Evolutionary conservation across 2,113 vertebrate species (phyloP).

Genomic region (Catagonus wagneri): DNA sequence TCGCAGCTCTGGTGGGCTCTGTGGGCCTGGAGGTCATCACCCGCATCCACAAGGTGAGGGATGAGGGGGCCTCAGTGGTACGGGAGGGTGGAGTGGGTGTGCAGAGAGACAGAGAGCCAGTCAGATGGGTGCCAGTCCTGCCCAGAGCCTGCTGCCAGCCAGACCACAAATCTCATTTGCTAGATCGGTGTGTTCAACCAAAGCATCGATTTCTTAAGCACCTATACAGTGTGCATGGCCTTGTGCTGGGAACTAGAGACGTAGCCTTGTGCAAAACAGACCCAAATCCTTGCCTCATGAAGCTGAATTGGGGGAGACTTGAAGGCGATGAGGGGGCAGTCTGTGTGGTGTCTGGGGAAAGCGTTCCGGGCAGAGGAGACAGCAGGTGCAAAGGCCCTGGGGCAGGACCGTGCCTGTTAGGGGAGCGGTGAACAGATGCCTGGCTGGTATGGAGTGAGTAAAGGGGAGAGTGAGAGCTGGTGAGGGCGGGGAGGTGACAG

Average conservation of each 20-base stretch:
- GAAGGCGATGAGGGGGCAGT: not conserved
- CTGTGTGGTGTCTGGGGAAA: not conserved
- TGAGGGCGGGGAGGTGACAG: not conserved
- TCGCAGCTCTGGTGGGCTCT: constrained; percentile 90
- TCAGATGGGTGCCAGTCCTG: not conserved
- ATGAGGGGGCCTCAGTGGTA: fast-evolving
- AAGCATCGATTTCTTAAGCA: not conserved
- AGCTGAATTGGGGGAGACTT: not conserved
- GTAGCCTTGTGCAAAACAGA: not conserved
- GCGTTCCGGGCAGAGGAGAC: not conserved
- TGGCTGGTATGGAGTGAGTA: too few relatives aligned
- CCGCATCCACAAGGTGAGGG: constrained; percentile 91
- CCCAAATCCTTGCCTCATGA: not conserved
- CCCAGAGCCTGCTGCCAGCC: not conserved
- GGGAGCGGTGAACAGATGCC: not conserved
- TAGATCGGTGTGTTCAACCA: not conserved
- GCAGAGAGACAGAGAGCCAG: not conserved
- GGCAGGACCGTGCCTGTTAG: not conserved
- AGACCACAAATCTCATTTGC: not conserved
- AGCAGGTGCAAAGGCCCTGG: not conserved
- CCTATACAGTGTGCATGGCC: not conserved
- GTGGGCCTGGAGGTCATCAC: constrained; percentile 91
- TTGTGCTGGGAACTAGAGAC: not conserved
- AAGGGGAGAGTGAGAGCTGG: not conserved
- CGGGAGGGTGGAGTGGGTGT: too few relatives aligned